Conservation (phyloP, 2,888 invertebrate species). For the Cylindroiulus punctatus region DNA sequence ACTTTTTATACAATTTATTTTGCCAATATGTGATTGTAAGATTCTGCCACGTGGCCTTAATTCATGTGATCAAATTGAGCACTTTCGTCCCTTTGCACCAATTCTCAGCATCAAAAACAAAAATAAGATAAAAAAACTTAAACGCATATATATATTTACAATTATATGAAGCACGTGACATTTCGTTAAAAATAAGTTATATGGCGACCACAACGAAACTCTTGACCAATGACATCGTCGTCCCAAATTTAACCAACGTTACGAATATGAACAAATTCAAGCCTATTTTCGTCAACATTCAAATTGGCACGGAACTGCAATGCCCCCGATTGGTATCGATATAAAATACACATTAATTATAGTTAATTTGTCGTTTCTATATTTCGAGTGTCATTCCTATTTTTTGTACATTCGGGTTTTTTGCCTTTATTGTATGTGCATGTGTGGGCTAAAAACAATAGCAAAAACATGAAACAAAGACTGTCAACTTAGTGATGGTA, state of each 20-base stretch:
- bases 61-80: not conserved
- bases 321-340: slow-evolving; percentile 38
- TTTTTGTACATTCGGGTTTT: slow-evolving; percentile 40
- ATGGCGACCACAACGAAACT: slow-evolving; percentile 40
- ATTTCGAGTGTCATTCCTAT: slow-evolving; percentile 31
- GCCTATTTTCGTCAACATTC: slow-evolving; percentile 29
- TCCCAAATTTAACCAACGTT: slow-evolving; percentile 18
- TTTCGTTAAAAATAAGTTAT: slow-evolving; percentile 42
- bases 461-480: not conserved
- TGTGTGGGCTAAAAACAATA: slow-evolving; percentile 33
- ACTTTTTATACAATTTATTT: not conserved
- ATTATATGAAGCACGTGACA: slow-evolving; percentile 36
- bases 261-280: slow-evolving; percentile 8
- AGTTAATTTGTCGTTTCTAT: slow-evolving; percentile 23
- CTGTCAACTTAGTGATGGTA: not conserved
- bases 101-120: not conserved
- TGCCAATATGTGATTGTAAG: not conserved
- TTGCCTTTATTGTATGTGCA: slow-evolving; percentile 34
- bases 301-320: slow-evolving; percentile 47
- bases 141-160: slow-evolving; percentile 37
- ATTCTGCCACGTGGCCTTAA: not conserved
- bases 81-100: not conserved
- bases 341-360: slow-evolving; percentile 40
- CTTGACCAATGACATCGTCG: slow-evolving; percentile 36
- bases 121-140: not conserved